phyloP scores from a whole-genome alignment of 2,888 invertebrate genomes.

The Cosmia pyralina region DNA sequence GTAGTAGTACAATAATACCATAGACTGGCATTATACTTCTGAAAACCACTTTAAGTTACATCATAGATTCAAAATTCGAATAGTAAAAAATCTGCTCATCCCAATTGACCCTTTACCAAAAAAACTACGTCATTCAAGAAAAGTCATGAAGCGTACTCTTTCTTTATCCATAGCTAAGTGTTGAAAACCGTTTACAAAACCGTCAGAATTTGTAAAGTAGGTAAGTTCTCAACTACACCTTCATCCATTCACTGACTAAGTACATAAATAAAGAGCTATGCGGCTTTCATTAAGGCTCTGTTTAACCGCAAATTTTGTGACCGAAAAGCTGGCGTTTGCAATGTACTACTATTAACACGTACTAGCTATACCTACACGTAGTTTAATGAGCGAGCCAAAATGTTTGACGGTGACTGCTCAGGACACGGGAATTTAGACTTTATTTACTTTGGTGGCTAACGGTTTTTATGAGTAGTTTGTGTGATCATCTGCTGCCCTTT shows the following conservation, averaged over 20 bases:
- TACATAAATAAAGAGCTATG: conserved; percentile 57
- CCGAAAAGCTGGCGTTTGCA: conserved; percentile 69
- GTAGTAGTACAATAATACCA: neutral
- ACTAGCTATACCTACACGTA: conserved; percentile 47
- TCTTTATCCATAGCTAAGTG: conserved; percentile 2
- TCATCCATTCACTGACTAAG: conserved; percentile 26
- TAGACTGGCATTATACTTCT: neutral
- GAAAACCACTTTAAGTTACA: neutral
- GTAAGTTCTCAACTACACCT: conserved; percentile 27
- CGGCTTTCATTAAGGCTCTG: conserved; percentile 77
- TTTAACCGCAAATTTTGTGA: conserved; percentile 78
- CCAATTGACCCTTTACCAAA: neutral
- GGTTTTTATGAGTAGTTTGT: conserved; percentile 14
- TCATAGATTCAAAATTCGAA: neutral
- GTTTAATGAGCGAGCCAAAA: conserved; percentile 56
- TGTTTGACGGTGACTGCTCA: conserved; percentile 37
- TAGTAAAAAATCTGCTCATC: neutral
- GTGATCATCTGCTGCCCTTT: conserved; percentile 3
- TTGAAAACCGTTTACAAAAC: conserved; percentile 1
- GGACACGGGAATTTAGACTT: conserved; percentile 28
- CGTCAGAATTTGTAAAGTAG: neutral
- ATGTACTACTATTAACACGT: conserved; percentile 59
- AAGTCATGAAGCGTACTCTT: neutral
- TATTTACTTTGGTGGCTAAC: conserved; percentile 33
- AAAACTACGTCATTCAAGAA: conserved; percentile 1